Evolutionary conservation across 2,888 invertebrate genomes (phyloP), one percentile per base, ranked within the genome.

Genomic region (Cyaniris semiargus): DNA sequence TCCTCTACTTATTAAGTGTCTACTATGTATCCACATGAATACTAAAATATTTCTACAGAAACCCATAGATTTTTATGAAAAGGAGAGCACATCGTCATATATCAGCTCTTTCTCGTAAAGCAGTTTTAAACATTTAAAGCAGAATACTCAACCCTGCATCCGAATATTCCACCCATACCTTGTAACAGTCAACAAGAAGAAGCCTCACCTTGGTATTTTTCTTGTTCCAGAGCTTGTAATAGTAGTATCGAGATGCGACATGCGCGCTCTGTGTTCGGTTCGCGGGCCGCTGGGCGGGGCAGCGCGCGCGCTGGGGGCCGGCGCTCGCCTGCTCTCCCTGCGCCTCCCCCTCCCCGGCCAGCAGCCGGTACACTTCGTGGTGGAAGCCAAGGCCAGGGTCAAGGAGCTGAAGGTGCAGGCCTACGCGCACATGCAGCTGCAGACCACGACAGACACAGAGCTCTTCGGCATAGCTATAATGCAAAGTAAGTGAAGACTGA

Each of bases 381-480:
- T 96, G 83, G 96, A 97, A 96, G 96, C 96, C 88, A 98, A 97
- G 94, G 96, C 97, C 83, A 96, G 96, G 90, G 97, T 97, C 88
- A 96, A 96, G 88, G 97, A 98, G 90, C 95, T 98, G 83, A 97
- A 97, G 88, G 95, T 96, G 84, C 96, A 97, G 90, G 96, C 97
- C 94, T 96, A 96, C 89, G 95, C 96, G 81, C 96, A 97, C 93
- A 96, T 97, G 85, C 96, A 96, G 87, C 95, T 97, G 88, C 96
- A 96, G 94, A 97, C 97, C 91, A 96, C 97, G 95, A 95, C 96
- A 92, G 97, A 97, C 92, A 96, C 96, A 86, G 97, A 97, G 87
- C 96, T 97, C 85, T 98, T 98, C 94, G 97, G 97, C 87, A 94
- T 98, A 89, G 97, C 97, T 85, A 95, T 97, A 86, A 95, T 96